Conservation (phyloP, 2,888 invertebrate genomes). For the Agrotis exclamationis region DNA sequence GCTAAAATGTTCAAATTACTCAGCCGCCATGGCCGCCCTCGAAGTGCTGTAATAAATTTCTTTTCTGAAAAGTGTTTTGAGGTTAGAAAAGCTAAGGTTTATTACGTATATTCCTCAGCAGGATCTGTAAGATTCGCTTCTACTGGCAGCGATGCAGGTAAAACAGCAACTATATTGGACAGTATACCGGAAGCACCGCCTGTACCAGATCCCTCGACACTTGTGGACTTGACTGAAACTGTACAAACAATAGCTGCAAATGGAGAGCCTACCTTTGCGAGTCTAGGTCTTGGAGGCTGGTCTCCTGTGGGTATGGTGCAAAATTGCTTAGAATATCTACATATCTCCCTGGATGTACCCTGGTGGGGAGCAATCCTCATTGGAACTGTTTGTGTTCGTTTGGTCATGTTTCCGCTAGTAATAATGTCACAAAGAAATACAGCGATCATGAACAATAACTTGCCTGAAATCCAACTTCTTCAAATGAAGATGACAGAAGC, state of each 20-base stretch:
- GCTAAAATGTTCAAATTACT: conserved; percentile 86
- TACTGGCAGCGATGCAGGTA: conserved; percentile 76
- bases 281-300: conserved; percentile 96
- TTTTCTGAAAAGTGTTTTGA: conserved; percentile 85
- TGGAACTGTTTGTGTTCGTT: conserved; percentile 95
- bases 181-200: conserved; percentile 88
- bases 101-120: conserved; percentile 85
- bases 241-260: conserved; percentile 85
- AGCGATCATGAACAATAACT: conserved; percentile 95
- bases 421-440: conserved; percentile 95
- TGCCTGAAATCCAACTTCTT: conserved; percentile 96
- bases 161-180: conserved; percentile 76
- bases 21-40: conserved; percentile 80
- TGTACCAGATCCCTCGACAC: conserved; percentile 80
- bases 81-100: conserved; percentile 87
- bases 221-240: conserved; percentile 78
- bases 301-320: conserved; percentile 96
- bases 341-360: conserved; percentile 95
- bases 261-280: conserved; percentile 95
- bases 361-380: conserved; percentile 98
- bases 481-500: conserved; percentile 97
- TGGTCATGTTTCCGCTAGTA: conserved; percentile 96
- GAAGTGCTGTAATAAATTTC: conserved; percentile 82
- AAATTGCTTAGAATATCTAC: conserved; percentile 95
- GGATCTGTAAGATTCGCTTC: conserved; percentile 83